A percentile compares a stretch with the other conserved stretches of the same genome.
phyloP scores from a whole-genome alignment of 2,888 invertebrate species.

The Eilema caniola region DNA sequence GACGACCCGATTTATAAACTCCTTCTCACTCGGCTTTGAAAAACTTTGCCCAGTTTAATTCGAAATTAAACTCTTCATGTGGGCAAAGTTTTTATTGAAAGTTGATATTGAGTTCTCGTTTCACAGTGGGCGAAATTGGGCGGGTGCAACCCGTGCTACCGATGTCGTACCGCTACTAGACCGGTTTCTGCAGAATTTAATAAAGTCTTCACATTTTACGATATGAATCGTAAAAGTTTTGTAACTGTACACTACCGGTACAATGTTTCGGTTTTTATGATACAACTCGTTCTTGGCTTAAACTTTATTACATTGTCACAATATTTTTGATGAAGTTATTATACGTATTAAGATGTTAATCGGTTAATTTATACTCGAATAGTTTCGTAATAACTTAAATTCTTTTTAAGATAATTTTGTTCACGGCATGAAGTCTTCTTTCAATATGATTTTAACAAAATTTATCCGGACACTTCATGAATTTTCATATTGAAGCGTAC shows the following conservation, averaged over 20 bases:
- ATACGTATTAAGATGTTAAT: constrained; percentile 8
- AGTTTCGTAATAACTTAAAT: not conserved
- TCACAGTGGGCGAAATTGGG: constrained; percentile 16
- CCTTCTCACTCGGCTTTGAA: constrained; percentile 21
- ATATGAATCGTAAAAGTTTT: constrained; percentile 70
- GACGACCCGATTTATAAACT: constrained; percentile 18
- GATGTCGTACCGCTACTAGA: constrained; percentile 28
- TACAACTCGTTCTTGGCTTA: constrained; percentile 32
- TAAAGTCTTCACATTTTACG: constrained; percentile 72
- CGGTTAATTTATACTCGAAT: not conserved
- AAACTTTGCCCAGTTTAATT: constrained; percentile 31
- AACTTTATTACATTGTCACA: constrained; percentile 26
- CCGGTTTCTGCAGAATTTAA: constrained; percentile 68
- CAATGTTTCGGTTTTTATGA: constrained; percentile 57
- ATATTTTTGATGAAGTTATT: constrained; percentile 24
- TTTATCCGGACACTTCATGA: not conserved
- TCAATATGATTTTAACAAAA: not conserved
- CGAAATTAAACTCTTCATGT: constrained; percentile 9
- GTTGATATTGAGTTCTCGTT: constrained; percentile 46
- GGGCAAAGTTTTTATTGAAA: constrained; percentile 44
- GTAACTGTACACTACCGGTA: constrained; percentile 49
- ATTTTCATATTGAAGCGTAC: too few species aligned
- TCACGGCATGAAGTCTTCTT: not conserved
- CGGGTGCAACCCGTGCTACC: constrained; percentile 33
- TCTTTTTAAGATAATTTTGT: not conserved